Evolutionary conservation across 37 sponge, comb jelly and placozoan genomes (phyloP), one percentile per base, ranked within the genome.

Genomic region (Tethya wilhelma): DNA sequence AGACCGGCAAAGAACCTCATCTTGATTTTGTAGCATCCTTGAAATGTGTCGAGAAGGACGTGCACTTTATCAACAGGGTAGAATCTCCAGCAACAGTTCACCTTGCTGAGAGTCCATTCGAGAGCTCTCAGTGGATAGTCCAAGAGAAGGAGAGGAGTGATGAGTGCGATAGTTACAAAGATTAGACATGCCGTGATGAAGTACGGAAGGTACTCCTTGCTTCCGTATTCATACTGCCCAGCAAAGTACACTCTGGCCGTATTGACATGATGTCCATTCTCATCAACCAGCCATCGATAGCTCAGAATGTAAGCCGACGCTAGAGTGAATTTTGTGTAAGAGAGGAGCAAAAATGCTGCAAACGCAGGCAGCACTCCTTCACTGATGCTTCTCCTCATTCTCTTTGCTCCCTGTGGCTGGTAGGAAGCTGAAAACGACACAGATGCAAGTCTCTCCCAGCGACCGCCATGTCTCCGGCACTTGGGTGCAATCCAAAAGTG

Each of bases 1-100:
- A 82, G 3, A 25, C 83, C 83, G 4, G 89, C 89, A 77, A 88
- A 88, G 57, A 81, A 82, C 0, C 83, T 36, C 0, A 32, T 28
- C 38, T 71, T 77, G 57, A 71, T 34, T 26, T 77, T 70, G 73
- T 69, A 88, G 58, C 82, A 88, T 0, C 89, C 89, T 49, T 88
- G 83, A 44, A 88, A 88, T 0, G 77, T 46, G 39, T 81, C 83
- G 6, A 88, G 67, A 20, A 88, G 39, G 2, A 84, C 56, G 32
- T 66, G 42, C 2, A 84, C 36, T 44, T 84, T 84, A 17, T 55
- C 76, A 73, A 44, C 40, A 66, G 74, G 71, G 20, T 69, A 59
- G 38, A 25, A 74, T 1, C 58, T 39, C 28, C 56, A 25, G 6
- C 80, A 29, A 30, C 43, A 62, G 11, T 37, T 31, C 36, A 41